phyloP scores from a whole-genome alignment of 2,113 vertebrate species.

The Sinocyclocheilus anshuiensis region DNA sequence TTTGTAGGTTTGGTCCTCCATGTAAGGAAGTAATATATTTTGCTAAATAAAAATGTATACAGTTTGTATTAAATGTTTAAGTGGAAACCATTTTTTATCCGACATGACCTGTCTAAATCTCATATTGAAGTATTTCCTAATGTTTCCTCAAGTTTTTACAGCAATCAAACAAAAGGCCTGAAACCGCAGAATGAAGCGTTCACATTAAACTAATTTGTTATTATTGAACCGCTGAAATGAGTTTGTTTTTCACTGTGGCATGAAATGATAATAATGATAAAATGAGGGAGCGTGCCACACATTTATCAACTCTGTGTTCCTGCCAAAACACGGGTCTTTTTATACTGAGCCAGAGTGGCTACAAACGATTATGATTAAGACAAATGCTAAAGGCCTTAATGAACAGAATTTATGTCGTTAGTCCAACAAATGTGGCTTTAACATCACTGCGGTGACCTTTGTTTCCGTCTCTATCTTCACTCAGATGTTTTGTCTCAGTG shows the following conservation, averaged over 20 bases:
- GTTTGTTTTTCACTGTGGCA: constrained; percentile 57
- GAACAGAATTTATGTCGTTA: neutral
- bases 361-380: neutral
- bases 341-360: neutral
- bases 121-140: neutral
- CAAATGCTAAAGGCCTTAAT: constrained; percentile 2
- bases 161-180: constrained; percentile 25
- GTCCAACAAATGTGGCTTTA: neutral
- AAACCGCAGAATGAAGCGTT: constrained; percentile 59
- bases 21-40: neutral
- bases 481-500: neutral
- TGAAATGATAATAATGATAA: constrained; percentile 63
- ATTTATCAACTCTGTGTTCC: constrained; percentile 40
- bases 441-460: neutral
- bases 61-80: neutral
- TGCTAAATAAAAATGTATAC: neutral
- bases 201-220: constrained; percentile 63
- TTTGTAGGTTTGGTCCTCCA: neutral
- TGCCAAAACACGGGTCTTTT: constrained; percentile 31
- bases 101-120: neutral
- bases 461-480: neutral
- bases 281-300: constrained; percentile 58
- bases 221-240: constrained; percentile 56
- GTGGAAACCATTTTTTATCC: neutral
- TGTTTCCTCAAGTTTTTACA: neutral